Percentiles rank a stretch among this genome's conserved stretches.
These are phyloP conservation scores for Diorhabda carinulata DNA, from an alignment of 1,140 invertebrate genomes.

Conservation along the genomic window DNA sequence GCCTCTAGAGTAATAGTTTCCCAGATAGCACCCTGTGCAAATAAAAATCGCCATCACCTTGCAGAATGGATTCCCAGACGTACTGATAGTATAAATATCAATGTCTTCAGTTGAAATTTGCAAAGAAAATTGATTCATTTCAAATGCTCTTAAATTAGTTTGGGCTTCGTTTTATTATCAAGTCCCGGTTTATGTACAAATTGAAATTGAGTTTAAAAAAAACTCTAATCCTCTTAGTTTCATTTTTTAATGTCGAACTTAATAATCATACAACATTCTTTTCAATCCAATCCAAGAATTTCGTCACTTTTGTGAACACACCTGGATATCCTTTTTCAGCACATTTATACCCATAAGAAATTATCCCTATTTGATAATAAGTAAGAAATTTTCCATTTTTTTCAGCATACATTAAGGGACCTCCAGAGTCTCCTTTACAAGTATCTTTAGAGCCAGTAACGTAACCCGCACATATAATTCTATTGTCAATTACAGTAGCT, in stretches of 20 bases:
- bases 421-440: constrained; percentile 83
- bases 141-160: no score
- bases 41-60: no score
- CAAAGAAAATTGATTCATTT: no score
- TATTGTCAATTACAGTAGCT: constrained; percentile 58
- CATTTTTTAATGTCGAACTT: background rate
- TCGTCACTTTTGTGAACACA: constrained; percentile 71
- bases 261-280: constrained; percentile 37
- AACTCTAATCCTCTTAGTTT: no score
- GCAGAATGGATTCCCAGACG: no score
- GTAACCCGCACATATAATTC: constrained; percentile 74
- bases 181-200: no score
- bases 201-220: no score
- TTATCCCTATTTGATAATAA: constrained; percentile 63
- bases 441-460: constrained; percentile 70
- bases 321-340: constrained; percentile 69
- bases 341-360: constrained; percentile 71
- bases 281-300: constrained; percentile 61
- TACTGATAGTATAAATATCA: no score
- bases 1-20: no score
- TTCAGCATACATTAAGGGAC: constrained; percentile 67
- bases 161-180: no score
- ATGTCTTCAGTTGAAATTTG: no score
- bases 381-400: constrained; percentile 30
- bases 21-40: no score